Evolutionary conservation across 2,888 invertebrate species (phyloP).

Genomic region (Melinopterus prodromus): DNA sequence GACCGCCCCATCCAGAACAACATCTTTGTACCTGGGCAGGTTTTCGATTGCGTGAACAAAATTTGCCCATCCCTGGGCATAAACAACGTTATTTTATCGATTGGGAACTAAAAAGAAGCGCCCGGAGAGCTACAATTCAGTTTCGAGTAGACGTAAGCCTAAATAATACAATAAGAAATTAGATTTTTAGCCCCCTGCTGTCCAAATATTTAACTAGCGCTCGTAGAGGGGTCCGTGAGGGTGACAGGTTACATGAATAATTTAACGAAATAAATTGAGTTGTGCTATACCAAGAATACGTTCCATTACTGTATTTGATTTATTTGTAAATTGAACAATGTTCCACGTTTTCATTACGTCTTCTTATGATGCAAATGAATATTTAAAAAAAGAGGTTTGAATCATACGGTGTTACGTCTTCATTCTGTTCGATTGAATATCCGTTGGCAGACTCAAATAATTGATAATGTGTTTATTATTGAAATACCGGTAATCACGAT

Average conservation of each 20-base stretch:
- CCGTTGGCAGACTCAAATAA: neutral
- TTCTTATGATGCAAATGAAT: neutral
- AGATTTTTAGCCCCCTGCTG: slow-evolving; percentile 4
- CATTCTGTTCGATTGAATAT: neutral
- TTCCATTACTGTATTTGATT: neutral
- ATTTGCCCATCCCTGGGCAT: neutral
- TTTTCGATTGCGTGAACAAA: neutral
- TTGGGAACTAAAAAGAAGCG: neutral
- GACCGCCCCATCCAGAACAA: neutral
- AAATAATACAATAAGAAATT: slow-evolving; percentile 4
- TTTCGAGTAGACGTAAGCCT: neutral
- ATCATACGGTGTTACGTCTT: neutral
- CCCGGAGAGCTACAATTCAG: neutral
- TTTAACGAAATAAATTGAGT: neutral
- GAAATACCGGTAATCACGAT: neutral
- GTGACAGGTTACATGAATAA: neutral
- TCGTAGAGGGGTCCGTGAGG: neutral
- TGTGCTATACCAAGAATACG: neutral
- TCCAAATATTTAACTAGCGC: slow-evolving; percentile 4
- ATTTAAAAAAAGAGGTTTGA: neutral
- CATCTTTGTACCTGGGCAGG: neutral
- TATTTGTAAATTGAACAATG: neutral
- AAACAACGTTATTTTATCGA: neutral
- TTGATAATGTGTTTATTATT: neutral
- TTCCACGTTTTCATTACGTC: neutral